Base-by-base conservation (phyloP, 2,888 invertebrate species). In the Phorcus lineatus region DNA sequence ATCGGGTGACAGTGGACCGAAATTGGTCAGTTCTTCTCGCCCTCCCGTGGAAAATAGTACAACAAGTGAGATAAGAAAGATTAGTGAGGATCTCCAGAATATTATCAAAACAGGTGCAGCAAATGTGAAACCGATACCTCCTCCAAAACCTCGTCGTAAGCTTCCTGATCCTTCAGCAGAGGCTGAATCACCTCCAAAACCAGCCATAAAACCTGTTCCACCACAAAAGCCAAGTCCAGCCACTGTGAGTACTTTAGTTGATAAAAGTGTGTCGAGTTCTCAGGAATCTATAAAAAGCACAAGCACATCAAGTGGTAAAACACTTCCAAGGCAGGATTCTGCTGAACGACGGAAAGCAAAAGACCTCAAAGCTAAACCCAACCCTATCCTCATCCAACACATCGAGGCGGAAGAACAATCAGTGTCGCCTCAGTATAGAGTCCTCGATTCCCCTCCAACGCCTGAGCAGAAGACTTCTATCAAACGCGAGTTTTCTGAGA, bases 361-460 rank as follows among this genome's bases (percentile, higher is more conserved):
- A 78, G 88, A 91, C 54, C 77, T 90, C 81, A 91, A 91, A 82
- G 89, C 89, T 0, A 90, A 90, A 79, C 89, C 90, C 7, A 88
- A 88, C 80, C 90, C 91, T 0, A 77, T 89, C 1, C 82, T 89
- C 3, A 87, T 90, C 36, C 86, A 87, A 67, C 88, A 91, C 80
- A 87, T 90, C 36, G 90, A 89, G 77, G 80, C 86, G 1, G 90
- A 91, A 75, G 90, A 90, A 55, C 86, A 88, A 47, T 88, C 88
- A 0, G 83, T 89, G 52, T 91, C 91, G 0, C 90, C 91, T 16
- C 91, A 90, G 78, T 91, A 91, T 81, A 87, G 87, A 76, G 91
- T 92, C 1, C 84, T 92, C 78, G 90, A 90, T 80, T 92, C 92
- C 13, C 92, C 92, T 2, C 89, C 90, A 24, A 91, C 91, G 28